A percentile compares a stretch with the other conserved stretches of the same genome.
Conservation (phyloP, 2,888 invertebrate species). For the Chloroclysta siterata region DNA sequence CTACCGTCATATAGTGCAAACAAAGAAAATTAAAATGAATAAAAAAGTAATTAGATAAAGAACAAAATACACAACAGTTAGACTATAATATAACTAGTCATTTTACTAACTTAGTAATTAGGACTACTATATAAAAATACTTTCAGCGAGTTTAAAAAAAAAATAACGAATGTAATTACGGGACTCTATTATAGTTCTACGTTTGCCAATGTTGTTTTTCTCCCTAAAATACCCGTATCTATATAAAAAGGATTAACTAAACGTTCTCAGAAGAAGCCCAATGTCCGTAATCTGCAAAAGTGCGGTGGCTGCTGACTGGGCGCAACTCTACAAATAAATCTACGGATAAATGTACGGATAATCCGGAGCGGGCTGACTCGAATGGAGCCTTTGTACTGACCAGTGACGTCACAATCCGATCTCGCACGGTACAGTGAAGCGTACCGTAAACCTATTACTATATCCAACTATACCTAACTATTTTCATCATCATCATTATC, state of each 20-base stretch:
- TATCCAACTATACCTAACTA: too few relatives aligned
- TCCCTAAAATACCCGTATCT: slow-evolving; percentile 31
- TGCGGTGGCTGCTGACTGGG: slow-evolving; percentile 47
- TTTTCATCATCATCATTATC: too few relatives aligned
- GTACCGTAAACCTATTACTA: neutral
- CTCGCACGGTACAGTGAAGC: slow-evolving; percentile 20
- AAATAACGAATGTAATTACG: too few relatives aligned
- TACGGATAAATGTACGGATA: slow-evolving; percentile 37
- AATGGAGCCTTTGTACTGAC: slow-evolving; percentile 33
- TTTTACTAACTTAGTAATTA: too few relatives aligned
- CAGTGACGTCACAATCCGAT: slow-evolving; percentile 33
- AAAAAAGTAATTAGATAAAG: too few relatives aligned
- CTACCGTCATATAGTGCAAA: too few relatives aligned
- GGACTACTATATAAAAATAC: too few relatives aligned
- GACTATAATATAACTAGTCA: too few relatives aligned
- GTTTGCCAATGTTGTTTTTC: neutral
- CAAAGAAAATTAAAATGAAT: too few relatives aligned
- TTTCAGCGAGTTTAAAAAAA: too few relatives aligned
- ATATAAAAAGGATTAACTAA: slow-evolving; percentile 39
- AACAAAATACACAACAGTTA: too few relatives aligned
- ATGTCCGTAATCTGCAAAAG: slow-evolving; percentile 56
- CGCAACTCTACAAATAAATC: slow-evolving; percentile 39
- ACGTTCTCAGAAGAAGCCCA: slow-evolving; percentile 26
- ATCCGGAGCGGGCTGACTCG: slow-evolving; percentile 40
- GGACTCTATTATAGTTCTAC: too few relatives aligned